These are phyloP conservation scores for Seira ritae DNA, from an alignment of 2,888 invertebrate genomes.

Conservation along the genomic window DNA sequence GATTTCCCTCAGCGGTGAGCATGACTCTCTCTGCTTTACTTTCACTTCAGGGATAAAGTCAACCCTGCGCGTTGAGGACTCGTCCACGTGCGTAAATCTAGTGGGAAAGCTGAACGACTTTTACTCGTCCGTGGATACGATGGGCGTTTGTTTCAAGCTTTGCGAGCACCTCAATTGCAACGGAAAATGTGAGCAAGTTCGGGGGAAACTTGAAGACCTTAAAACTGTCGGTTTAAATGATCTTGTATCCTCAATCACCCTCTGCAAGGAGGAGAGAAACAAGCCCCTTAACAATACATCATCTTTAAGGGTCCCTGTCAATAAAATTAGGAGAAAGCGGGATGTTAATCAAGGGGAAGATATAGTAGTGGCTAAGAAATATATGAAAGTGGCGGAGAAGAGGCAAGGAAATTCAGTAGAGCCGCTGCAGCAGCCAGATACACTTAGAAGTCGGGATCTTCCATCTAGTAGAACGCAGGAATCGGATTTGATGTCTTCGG, in stretches of 20 bases:
- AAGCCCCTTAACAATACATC: no score
- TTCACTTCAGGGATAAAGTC: conserved; percentile 47
- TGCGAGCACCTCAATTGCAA: conserved; percentile 59
- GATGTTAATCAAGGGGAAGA: no score
- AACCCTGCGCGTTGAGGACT: conserved; percentile 29
- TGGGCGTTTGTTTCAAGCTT: conserved; percentile 51
- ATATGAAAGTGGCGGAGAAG: no score
- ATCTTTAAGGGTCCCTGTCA: no score
- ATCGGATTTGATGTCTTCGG: no score
- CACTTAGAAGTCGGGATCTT: no score
- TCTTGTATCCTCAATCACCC: conserved; percentile 52
- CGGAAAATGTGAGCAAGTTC: conserved; percentile 44
- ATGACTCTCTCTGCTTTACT: background rate
- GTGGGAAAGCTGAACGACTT: conserved; percentile 61
- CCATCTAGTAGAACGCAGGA: no score
- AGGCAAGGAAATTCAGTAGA: no score
- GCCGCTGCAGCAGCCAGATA: no score
- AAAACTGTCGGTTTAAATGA: conserved; percentile 47
- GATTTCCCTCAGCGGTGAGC: no score
- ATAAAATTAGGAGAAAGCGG: background rate
- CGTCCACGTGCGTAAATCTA: conserved; percentile 58
- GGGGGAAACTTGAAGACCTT: conserved; percentile 38
- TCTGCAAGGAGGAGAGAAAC: conserved; percentile 16
- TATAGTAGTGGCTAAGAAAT: no score
- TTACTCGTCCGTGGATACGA: conserved; percentile 60